phyloP scores from a whole-genome alignment of 2,888 invertebrate genomes.

The Mycogona germanica region DNA sequence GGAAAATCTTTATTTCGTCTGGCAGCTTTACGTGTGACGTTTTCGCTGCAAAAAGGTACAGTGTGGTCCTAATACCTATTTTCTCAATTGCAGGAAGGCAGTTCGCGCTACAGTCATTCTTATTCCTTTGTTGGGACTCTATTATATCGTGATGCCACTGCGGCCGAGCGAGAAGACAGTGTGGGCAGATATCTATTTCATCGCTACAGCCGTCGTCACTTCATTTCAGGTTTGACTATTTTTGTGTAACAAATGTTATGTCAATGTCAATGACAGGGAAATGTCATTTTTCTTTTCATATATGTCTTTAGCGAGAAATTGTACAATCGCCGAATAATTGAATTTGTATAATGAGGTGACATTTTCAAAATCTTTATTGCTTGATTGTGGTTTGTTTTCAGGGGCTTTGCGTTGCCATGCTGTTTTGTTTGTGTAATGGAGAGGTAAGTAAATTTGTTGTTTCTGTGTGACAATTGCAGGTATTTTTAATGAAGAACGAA shows the following conservation, averaged over 20 bases:
- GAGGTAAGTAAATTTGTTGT: slow-evolving; percentile 48
- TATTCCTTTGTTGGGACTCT: slow-evolving; percentile 80
- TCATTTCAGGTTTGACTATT: slow-evolving; percentile 72
- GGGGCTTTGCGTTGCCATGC: slow-evolving; percentile 81
- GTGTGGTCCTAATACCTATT: neutral
- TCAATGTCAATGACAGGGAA: no score
- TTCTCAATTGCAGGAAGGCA: slow-evolving; percentile 41
- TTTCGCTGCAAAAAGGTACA: neutral
- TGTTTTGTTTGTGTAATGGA: slow-evolving; percentile 90
- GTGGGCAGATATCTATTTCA: slow-evolving; percentile 50
- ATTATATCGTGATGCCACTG: slow-evolving; percentile 79
- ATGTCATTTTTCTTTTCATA: no score
- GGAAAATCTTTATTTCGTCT: no score
- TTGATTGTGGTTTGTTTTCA: slow-evolving; percentile 46
- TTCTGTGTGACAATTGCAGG: no score
- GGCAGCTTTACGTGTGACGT: no score
- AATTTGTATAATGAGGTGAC: no score
- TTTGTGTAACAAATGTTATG: no score
- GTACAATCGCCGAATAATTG: no score
- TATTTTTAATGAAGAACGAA: neutral
- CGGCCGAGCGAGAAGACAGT: slow-evolving; percentile 49
- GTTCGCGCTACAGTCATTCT: slow-evolving; percentile 71
- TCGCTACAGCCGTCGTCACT: slow-evolving; percentile 69
- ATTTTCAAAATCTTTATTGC: no score
- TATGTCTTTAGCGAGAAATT: no score